phyloP scores from a whole-genome alignment of 2,113 vertebrate species.

The Elgaria multicarinata region DNA sequence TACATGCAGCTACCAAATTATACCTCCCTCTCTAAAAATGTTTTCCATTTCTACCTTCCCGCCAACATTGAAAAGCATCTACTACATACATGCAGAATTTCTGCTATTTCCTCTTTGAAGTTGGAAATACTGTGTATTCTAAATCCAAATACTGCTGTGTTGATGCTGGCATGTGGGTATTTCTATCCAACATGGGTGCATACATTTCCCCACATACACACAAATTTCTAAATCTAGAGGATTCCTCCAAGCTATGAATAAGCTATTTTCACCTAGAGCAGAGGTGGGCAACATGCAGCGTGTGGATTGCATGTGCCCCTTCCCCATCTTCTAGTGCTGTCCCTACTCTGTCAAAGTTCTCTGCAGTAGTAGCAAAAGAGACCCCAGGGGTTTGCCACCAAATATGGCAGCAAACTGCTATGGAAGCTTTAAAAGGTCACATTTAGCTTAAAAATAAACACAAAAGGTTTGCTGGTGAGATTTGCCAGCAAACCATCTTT shows the following conservation, averaged over 20 bases:
- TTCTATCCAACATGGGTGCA: not conserved
- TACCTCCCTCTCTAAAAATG: too few species aligned
- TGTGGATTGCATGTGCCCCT: too few species aligned
- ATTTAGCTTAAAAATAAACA: too few species aligned
- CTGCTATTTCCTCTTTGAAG: not conserved
- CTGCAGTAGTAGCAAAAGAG: too few species aligned
- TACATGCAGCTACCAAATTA: not conserved
- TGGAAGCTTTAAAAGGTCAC: too few species aligned
- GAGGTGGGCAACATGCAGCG: too few species aligned
- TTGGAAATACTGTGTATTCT: not conserved
- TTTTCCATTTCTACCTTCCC: not conserved
- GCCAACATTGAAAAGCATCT: not conserved
- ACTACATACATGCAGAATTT: not conserved
- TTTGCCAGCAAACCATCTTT: too few species aligned
- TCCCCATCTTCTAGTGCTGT: too few species aligned
- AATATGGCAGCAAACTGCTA: too few species aligned
- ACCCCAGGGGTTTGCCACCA: too few species aligned
- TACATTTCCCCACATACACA: not conserved
- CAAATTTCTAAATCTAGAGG: not conserved
- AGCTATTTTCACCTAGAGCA: not conserved
- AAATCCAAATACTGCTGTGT: not conserved
- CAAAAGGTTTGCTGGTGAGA: too few species aligned
- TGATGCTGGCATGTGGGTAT: not conserved
- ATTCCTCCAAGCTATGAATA: not conserved
- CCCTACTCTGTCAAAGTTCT: too few species aligned